Evolutionary conservation across 2,113 vertebrate species (phyloP), one percentile per base, ranked within the genome.

Genomic region (Coptodon rendalli): DNA sequence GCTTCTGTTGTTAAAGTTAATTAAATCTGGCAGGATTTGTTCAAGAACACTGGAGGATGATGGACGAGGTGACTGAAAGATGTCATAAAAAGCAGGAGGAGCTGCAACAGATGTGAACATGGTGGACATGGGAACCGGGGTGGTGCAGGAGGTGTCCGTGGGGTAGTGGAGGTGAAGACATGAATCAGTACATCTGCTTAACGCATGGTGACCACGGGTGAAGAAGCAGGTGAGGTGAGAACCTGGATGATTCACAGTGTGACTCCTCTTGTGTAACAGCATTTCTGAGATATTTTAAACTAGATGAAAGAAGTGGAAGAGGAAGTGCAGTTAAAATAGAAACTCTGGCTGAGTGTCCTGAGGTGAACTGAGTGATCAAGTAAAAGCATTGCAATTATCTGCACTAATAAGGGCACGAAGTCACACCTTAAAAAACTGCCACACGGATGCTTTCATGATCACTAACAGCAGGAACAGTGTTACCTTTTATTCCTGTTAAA

Each of bases 91-190:
- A 50, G 73, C 56, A 86, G 80, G 36, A 24, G 81, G 78, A 56
- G n/a, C 38, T 59, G 86, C 34, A 81, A 81, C 68, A 85, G 88
- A 84, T 91, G 91, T 83, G 80, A 78, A 14, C 9, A 73, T 81
- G 84, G 56, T 83, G 83, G 84, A 86, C 76, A 79, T 54, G 27
- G 68, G 52, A 68, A 81, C 68, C 5, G 36, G 45, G 84, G 59
- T 82, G 87, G 66, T 80, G 53, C 31, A 82, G 13, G 45, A 50
- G 34, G 36, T 10, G 11, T 16, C 29, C 7, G 9, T 78, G 45
- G 71, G 27, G 71, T 50, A 50, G 40, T 48, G 68, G 68, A 29
- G 14, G 68, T 76, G 40, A 76, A 76, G 24, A 76, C 40, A 27
- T 48, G 68, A 76, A 76, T 48, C 68, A 48, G 14, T 14, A 45